phyloP scores from a whole-genome alignment of 2,797 vertebrate species.

The Coluber constrictor region DNA sequence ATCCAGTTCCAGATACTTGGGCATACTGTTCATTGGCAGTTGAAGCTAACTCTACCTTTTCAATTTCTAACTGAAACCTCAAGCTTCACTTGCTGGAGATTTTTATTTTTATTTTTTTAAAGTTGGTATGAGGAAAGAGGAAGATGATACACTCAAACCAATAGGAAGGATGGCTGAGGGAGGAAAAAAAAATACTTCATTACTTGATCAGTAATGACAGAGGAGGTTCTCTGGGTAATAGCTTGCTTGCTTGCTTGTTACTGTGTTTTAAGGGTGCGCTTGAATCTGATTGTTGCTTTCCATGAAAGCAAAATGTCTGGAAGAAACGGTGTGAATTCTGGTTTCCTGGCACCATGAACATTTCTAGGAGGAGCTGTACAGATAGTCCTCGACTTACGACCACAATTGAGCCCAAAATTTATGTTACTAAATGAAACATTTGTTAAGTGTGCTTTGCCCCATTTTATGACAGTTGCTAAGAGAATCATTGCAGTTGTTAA shows the following conservation, averaged over 20 bases:
- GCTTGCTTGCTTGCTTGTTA: background rate
- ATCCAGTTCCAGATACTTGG: slow-evolving; percentile 38
- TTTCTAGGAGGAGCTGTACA: background rate
- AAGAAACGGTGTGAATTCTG: background rate
- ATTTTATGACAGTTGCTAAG: too few species aligned
- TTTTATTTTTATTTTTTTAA: too few species aligned
- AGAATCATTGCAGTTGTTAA: too few species aligned
- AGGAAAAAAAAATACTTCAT: background rate
- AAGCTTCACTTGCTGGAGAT: background rate
- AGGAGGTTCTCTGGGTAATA: background rate
- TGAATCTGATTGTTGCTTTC: background rate
- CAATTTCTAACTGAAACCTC: background rate
- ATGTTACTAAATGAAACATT: too few species aligned
- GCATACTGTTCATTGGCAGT: slow-evolving; percentile 28
- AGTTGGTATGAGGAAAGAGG: background rate
- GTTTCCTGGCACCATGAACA: too few species aligned
- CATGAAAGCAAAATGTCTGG: background rate
- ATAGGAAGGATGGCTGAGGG: background rate
- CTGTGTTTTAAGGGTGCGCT: background rate
- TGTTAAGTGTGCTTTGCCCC: too few species aligned
- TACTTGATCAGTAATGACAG: background rate
- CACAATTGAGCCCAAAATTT: too few species aligned
- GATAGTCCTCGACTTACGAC: too few species aligned
- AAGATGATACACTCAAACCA: too few species aligned
- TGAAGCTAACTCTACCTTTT: background rate